Evolutionary conservation across 2,113 vertebrate genomes (phyloP), one percentile per base, ranked within the genome.

Genomic region (Calyptomena viridis): DNA sequence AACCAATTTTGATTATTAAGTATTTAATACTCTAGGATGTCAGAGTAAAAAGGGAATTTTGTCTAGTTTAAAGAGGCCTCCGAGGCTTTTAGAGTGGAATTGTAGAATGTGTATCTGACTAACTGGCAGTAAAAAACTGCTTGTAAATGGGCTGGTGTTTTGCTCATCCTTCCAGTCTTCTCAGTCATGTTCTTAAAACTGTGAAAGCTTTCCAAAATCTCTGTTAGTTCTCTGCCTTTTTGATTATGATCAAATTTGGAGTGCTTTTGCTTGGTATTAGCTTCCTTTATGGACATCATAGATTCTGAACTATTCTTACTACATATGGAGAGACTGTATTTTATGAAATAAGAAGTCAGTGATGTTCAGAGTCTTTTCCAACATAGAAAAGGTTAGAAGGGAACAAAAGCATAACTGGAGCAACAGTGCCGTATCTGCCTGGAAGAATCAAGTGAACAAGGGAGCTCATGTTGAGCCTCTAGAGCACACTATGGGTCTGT

Each of bases 401-500:
- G 22, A 74, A 56, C 10, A 67, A 47, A 77, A 50, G 6, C 11
- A 1, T 83, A 62, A 30, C 52, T 81, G 30, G 5, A 62, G 21
- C 1, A 4, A 53, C 85, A 46, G 39, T 55, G 6, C 56, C 35
- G 10, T 50, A 8, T 91, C 37, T 81, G 15, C 53, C 18, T 50
- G 53, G 63, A 59, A 58, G 40, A 68, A 33, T 24, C 2, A 2
- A 39, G 19, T 53, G 63, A 76, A 35, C 40, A 37, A 24, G 17
- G 31, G 24, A 85, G 30, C 21, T 87, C 66, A 69, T 9, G 33
- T 60, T 56, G 40, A 79, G 71, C 60, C 67, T 83, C 23, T 76
- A 37, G 69, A 71, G 56, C 23, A 31, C 0, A 0, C 77, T 87
- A 9, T 2, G 1, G 66, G 7, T 11, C 76, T 77, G 24, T 37